Base-by-base conservation (phyloP, 2,797 vertebrate genomes). In the Cheirogaleus major region DNA sequence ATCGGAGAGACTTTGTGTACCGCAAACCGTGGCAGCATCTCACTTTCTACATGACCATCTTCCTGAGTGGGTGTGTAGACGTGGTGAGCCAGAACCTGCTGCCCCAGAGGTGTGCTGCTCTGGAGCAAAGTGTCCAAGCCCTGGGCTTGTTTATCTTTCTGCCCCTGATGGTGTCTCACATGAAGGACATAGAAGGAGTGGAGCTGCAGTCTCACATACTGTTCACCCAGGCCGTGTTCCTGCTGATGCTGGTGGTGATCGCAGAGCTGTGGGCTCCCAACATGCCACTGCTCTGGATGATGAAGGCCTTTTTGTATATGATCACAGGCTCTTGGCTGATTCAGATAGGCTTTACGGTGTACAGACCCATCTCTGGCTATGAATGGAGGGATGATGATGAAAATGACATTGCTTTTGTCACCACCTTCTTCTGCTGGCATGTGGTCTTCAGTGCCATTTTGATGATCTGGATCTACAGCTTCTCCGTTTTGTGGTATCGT, bases 361-460 rank as follows among this genome's bases (percentile, higher is more conserved):
- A 92, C 93, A 94, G 17, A 18, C 98, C 98, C 7, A 86, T 97
- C 81, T 98, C 97, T 11, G 98, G 98, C 27, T 82, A 97, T 14
- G 65, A 59, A 13, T 98, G 98, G 98, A 84, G 93, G 83, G 85
- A 94, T 2, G 48, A 93, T 7, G 96, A 98, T 63, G 55, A 38
- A 79, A 96, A 96, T 1, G 89, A 98, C 76, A 23, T 97, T 7
- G 50, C 91, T 1, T 98, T 98, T 78, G 69, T 97, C 83, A 98
- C 97, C 75, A 98, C 92, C 41, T 97, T 98, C 81, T 98, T 98
- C 96, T 98, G 98, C 81, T 98, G 98, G 98, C 97, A 98, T 0
- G 85, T 98, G n/a, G 27, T 45, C 59, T 79, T 90, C 5, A 11
- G 45, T 67, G 95, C 95, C 43, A 4, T 96, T 25, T 6, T 98